Base-by-base conservation (phyloP, 1,140 invertebrate genomes). In the Zaprionus vittiger region DNA sequence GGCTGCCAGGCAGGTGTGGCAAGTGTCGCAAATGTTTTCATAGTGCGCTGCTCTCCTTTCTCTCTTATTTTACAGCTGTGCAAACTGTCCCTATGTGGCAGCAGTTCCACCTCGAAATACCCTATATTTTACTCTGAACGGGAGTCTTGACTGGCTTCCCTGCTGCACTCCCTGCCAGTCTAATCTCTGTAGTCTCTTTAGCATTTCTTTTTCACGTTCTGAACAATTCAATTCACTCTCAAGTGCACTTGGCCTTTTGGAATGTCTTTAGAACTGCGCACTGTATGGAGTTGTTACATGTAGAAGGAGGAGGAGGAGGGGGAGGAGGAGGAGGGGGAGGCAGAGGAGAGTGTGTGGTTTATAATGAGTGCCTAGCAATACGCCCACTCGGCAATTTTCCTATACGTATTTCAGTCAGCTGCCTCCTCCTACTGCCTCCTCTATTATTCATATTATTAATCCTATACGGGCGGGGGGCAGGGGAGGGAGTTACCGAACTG, bases 341-440 rank as follows among this genome's bases (percentile, higher is more conserved):
- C 0, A 15, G 28, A 4, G 14, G 0, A 9, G 41, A n/a, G 15
- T n/a, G 41, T 44, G 41, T 44, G n/a, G n/a, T 7, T 52, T 20
- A 14, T 52, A 52, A 52, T 62, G 44, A 70, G 38, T 34, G 20
- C 47, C 47, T 52, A 22, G 12, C 20, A 52, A 34, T 63, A 41
- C 70, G 69, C 80, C 77, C 73, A 83, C 73, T 74, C 73, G 68
- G 69, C 80, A 86, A 73, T 83, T 86, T 80, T 77, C 79, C 24
- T 70, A 61, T 70, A 73, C 55, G 70, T 63, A 62, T 64, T 67
- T 73, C 83, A 82, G 54, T 70, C 61, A 71, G 64, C 74, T 41
- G 75, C 64, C 41, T 17, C 7, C 41, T 38, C 14, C 31, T 34
- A 26, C 11, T 80, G 73, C 59, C 77, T 76, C 67, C 22, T 73